Conservation (phyloP, 1,140 invertebrate genomes). For the Octopus sinensis region DNA sequence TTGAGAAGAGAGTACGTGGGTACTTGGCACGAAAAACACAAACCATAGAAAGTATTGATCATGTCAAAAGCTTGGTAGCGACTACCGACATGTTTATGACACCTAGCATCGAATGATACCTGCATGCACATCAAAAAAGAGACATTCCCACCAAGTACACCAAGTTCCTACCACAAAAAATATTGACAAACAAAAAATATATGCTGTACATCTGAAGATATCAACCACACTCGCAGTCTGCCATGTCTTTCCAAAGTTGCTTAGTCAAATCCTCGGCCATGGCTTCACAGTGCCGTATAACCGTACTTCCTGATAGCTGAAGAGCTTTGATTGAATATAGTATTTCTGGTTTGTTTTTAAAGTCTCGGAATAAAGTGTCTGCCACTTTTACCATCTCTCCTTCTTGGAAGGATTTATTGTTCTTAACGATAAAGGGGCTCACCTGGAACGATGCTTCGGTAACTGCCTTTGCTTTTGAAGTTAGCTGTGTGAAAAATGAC, state of each 20-base stretch:
- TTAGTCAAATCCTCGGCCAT: background rate
- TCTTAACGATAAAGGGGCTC: background rate
- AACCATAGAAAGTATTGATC: too few relatives aligned
- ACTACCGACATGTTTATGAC: too few relatives aligned
- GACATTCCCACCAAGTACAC: too few relatives aligned
- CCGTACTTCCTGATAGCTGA: conserved; percentile 1
- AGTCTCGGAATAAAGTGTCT: background rate
- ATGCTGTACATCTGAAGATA: too few relatives aligned
- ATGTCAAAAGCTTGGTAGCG: too few relatives aligned
- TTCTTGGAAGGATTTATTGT: conserved; percentile 7
- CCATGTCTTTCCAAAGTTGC: background rate
- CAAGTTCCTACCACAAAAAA: too few relatives aligned
- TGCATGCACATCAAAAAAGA: too few relatives aligned
- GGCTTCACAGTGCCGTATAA: conserved; percentile 2
- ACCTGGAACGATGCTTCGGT: conserved; percentile 10
- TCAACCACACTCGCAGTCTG: background rate
- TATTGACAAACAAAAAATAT: too few relatives aligned
- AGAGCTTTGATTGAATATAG: background rate
- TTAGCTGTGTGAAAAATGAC: conserved; percentile 1
- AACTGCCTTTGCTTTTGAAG: conserved; percentile 1
- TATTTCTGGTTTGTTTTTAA: conserved; percentile 11
- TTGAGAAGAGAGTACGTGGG: too few relatives aligned
- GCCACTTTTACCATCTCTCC: conserved; percentile 5
- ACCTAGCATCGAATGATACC: too few relatives aligned
- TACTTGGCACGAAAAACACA: too few relatives aligned